Base-by-base conservation (phyloP, 2,797 vertebrate species). In the Cynodonichthys magdalenae region DNA sequence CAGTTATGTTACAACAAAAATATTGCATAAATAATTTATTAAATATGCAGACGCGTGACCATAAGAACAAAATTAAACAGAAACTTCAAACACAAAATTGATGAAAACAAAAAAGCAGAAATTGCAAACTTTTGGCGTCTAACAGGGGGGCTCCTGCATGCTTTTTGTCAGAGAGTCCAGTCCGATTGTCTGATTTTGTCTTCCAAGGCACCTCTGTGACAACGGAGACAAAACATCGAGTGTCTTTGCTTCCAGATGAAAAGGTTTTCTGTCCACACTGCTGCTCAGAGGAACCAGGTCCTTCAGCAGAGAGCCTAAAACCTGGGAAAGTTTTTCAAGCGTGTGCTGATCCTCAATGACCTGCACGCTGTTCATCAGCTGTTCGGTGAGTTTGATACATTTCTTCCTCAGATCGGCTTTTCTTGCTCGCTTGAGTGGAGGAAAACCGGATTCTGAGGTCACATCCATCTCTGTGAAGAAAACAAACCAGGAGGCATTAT, bases 371-470 rank as follows among this genome's bases (percentile, higher is more conserved):
- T 72, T 47, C 52, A 42, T 20, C 14, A 72, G 31, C 51, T 66
- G 63, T 57, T 61, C 52, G 31, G 63, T 52, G 47, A 72, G 63
- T 45, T 53, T 57, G 57, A 66, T 7, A 8, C 69, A 72, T 57
- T 66, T 66, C 31, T 31, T 72, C 48, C 47, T 66, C 29, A 66
- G 52, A 15, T 61, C 27, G 11, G 29, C 39, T 20, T 62, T 72
- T n/a, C 53, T 66, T 12, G 12, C 20, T 41, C 15, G 63, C 29
- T 66, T 66, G 12, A 2, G 6, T 29, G 44, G 39, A 11, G 46
- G 36, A 15, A 42, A 19, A n/a, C 9, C 27, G 19, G 19, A 63
- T 44, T 44, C 45, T 36, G 56, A n/a, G 2, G 34, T 45, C 17
- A 14, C 6, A 15, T 34, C 24, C 9, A 49, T 63, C 15, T 48